Evolutionary conservation across 2,113 vertebrate genomes (phyloP).

Genomic region (Isichthys henryi): DNA sequence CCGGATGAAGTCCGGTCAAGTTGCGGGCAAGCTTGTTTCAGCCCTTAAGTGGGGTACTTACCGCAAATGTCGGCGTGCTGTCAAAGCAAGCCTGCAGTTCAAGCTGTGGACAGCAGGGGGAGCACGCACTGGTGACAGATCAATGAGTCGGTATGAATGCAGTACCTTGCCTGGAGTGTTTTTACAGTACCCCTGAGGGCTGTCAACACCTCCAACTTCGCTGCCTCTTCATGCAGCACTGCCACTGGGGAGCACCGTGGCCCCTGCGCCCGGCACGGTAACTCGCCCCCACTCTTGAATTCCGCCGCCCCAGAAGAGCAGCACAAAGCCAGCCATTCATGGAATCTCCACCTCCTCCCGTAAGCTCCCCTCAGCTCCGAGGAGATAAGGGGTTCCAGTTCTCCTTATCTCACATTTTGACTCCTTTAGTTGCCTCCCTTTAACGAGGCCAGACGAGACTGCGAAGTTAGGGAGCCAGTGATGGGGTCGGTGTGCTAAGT

Average conservation of each 20-base stretch:
- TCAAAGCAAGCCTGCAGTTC: neutral
- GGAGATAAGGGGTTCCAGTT: conserved; percentile 8
- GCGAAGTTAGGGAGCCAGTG: neutral
- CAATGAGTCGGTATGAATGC: neutral
- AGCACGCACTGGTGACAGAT: neutral
- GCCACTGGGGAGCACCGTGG: neutral
- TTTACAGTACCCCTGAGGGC: neutral
- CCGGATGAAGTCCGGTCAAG: neutral
- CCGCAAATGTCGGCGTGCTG: neutral
- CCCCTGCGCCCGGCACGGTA: neutral
- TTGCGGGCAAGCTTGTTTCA: neutral
- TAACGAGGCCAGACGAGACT: neutral
- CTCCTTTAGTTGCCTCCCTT: neutral
- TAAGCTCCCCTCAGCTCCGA: neutral
- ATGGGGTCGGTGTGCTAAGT: neutral
- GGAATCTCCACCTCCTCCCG: neutral
- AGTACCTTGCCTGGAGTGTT: neutral
- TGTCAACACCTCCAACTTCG: neutral
- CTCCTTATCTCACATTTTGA: conserved; percentile 1
- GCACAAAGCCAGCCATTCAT: conserved; percentile 13
- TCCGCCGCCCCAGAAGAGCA: neutral
- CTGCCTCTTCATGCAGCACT: neutral
- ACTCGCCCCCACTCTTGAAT: neutral
- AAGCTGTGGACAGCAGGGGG: conserved; percentile 16
- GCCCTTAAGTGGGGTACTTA: conserved; percentile 20